Evolutionary conservation across 1,140 invertebrate genomes (phyloP), one percentile per base, ranked within the genome.

Genomic region (Branchinecta lindahli): DNA sequence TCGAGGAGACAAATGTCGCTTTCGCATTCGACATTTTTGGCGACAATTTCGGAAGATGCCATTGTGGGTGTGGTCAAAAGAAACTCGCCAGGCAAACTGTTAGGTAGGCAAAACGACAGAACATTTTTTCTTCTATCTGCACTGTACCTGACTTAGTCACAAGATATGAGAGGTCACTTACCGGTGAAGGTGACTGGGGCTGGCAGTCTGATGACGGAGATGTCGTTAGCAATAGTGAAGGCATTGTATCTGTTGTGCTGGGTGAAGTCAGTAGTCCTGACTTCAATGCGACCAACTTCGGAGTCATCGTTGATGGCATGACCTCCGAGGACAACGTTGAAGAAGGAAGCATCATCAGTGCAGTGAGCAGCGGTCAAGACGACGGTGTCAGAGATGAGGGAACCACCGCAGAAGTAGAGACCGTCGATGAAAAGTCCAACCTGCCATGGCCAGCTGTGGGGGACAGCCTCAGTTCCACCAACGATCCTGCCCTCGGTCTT

Each of bases 121-220:
- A 33, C 33, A 33, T 5, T 33, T 33, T 33, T 33, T 33, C 33
- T 33, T 5, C 5, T 33, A 33, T 1, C 1, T 1, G 5, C 33
- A 5, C 33, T 33, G 33, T 33, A 33, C 33, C 33, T 33, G 33
- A 33, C 1, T 3, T 33, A 33, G 33, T 33, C 33, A 33, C 5
- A 5, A 5, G 33, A 33, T 33, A 33, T 3, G 33, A 5, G 33
- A 33, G 33, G 33, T 33, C 33, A 61, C 65, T 70, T 74, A 83
- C 82, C 79, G 67, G 79, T 80, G 20, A 81, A 80, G 44, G 76
- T 75, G 15, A 84, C 79, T 5, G 79, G 74, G 70, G 75, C 71
- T 15, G 81, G 79, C 12, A 86, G 75, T 61, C 78, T 76, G 15
- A 85, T 76, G 18, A 85, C 70, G 15, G 84, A 83, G 66, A 85